phyloP scores from a whole-genome alignment of 2,797 vertebrate species.

The Amblyraja radiata region DNA sequence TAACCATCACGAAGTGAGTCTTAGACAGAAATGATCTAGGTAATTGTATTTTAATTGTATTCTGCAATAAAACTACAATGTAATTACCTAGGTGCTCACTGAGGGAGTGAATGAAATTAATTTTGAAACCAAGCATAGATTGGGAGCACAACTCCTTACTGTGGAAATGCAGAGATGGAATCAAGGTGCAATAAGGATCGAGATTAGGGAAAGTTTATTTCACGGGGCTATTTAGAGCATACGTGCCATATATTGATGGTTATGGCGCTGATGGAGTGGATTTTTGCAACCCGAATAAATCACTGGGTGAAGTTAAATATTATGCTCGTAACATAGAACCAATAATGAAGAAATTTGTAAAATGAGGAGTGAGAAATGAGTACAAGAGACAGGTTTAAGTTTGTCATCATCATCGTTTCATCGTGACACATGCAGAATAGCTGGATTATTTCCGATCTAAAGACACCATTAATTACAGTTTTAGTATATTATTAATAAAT shows the following conservation, averaged over 20 bases:
- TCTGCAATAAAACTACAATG: constrained; percentile 27
- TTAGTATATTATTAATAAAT: neutral
- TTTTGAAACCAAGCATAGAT: neutral
- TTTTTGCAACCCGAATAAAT: neutral
- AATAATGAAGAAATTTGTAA: neutral
- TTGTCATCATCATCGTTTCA: neutral
- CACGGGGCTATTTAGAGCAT: neutral
- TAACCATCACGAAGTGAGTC: constrained; percentile 14
- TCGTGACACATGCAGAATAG: neutral
- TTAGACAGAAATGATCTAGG: constrained; percentile 32
- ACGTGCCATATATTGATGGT: neutral
- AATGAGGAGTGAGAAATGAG: neutral
- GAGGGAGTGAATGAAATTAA: constrained; percentile 26
- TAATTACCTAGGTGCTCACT: constrained; percentile 35
- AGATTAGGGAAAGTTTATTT: neutral
- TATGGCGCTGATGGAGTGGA: neutral
- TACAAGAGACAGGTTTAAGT: neutral
- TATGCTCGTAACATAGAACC: neutral
- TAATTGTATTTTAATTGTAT: constrained; percentile 38
- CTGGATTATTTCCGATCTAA: neutral
- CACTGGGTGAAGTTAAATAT: neutral
- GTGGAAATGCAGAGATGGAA: neutral
- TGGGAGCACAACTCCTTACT: neutral
- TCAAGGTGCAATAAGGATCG: neutral
- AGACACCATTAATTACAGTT: neutral